Conservation (phyloP, 2,888 invertebrate species). For the Patella caerulea region DNA sequence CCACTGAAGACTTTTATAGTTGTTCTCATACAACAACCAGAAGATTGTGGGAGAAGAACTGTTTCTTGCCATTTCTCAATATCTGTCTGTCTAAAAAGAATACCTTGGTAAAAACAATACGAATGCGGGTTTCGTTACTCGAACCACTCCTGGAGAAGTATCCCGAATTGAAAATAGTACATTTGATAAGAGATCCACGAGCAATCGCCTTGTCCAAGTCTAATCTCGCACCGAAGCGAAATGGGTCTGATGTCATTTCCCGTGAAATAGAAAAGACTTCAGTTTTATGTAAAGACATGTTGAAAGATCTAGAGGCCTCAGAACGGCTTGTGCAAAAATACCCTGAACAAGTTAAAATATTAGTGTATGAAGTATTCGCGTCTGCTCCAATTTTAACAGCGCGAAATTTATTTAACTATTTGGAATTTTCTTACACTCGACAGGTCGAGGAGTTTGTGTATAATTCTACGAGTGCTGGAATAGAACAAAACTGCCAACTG, state of each 20-base stretch:
- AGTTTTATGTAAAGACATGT: not conserved
- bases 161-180: not conserved
- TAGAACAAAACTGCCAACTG: not conserved
- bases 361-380: not conserved
- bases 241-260: not conserved
- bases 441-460: not conserved
- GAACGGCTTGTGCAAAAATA: not conserved
- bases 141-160: not conserved
- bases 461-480: not conserved
- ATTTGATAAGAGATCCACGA: constrained; percentile 3
- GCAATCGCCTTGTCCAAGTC: not conserved
- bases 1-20: not conserved
- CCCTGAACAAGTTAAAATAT: not conserved
- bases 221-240: not conserved
- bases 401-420: not conserved
- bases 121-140: not conserved
- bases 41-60: not conserved
- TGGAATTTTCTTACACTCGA: not conserved
- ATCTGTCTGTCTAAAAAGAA: not conserved
- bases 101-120: not conserved
- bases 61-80: not conserved
- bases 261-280: not conserved
- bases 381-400: not conserved
- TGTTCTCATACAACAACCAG: not conserved
- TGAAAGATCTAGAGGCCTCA: not conserved